These are phyloP conservation scores for Rhyacophila brunnea DNA, from an alignment of 1,140 invertebrate species.

Conservation along the genomic window DNA sequence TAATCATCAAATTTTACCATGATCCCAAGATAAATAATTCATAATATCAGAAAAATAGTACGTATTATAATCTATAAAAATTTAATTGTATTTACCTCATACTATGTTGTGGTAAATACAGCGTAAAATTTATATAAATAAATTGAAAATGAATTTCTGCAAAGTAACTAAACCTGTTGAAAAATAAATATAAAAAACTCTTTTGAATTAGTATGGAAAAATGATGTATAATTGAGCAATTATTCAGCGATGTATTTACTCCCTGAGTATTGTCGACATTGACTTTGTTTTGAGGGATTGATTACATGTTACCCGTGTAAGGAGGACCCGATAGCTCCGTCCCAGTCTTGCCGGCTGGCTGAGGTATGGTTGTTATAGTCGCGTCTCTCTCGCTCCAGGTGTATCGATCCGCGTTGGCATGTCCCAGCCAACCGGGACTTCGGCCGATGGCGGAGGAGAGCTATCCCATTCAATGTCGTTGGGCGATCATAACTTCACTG, in stretches of 20 bases:
- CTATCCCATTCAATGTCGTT: constrained; percentile 15
- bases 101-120: too few relatives aligned
- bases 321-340: constrained; percentile 7
- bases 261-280: constrained; percentile 1
- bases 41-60: too few relatives aligned
- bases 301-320: constrained; percentile 18
- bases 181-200: background rate
- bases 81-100: too few relatives aligned
- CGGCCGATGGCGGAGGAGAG: background rate
- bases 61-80: too few relatives aligned
- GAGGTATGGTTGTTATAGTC: constrained; percentile 19
- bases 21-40: too few relatives aligned
- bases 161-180: too few relatives aligned
- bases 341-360: background rate
- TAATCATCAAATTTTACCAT: too few relatives aligned
- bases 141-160: too few relatives aligned
- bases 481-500: background rate
- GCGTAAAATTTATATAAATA: too few relatives aligned
- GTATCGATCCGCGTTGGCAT: constrained; percentile 25
- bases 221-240: too few relatives aligned
- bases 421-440: constrained; percentile 21
- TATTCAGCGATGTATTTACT: too few relatives aligned
- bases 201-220: background rate
- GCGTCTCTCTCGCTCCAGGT: constrained; percentile 15
- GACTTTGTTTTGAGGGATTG: constrained; percentile 23